phyloP scores from a whole-genome alignment of 64 coral and sea anemone genomes.

The Catalaphyllia jardinei region DNA sequence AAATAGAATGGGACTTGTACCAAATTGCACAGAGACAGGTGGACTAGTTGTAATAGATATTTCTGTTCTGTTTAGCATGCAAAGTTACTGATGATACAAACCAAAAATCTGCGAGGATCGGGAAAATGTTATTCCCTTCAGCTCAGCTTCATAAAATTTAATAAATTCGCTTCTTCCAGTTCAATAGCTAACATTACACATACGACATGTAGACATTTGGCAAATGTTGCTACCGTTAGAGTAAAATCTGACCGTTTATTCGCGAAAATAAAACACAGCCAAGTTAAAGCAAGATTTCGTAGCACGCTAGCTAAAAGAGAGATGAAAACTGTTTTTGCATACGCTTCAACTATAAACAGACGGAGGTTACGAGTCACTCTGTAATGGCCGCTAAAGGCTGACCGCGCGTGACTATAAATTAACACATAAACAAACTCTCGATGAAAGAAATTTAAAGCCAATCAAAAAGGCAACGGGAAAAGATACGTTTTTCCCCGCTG shows the following conservation, averaged over 20 bases:
- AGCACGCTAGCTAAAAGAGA: background rate
- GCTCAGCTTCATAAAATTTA: too few relatives aligned
- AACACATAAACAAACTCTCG: background rate
- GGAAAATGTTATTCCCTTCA: background rate
- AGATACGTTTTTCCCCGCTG: background rate
- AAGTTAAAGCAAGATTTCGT: background rate
- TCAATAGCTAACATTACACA: too few relatives aligned
- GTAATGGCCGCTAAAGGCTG: too few relatives aligned
- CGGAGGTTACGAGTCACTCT: too few relatives aligned
- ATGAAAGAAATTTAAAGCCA: background rate
- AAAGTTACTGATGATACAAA: background rate
- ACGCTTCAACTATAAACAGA: background rate
- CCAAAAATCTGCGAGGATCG: background rate
- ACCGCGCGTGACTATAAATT: background rate
- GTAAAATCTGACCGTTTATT: background rate
- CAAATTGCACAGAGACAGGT: background rate
- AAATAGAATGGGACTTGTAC: background rate
- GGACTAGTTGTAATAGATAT: background rate
- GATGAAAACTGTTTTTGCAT: background rate
- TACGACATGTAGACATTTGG: background rate
- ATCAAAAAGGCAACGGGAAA: background rate
- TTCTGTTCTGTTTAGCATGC: background rate
- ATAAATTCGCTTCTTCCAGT: background rate
- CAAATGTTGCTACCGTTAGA: background rate
- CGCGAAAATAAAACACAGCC: background rate